These are phyloP conservation scores for Cheilinus undulatus DNA, from an alignment of 2,113 vertebrate genomes.

Conservation along the genomic window DNA sequence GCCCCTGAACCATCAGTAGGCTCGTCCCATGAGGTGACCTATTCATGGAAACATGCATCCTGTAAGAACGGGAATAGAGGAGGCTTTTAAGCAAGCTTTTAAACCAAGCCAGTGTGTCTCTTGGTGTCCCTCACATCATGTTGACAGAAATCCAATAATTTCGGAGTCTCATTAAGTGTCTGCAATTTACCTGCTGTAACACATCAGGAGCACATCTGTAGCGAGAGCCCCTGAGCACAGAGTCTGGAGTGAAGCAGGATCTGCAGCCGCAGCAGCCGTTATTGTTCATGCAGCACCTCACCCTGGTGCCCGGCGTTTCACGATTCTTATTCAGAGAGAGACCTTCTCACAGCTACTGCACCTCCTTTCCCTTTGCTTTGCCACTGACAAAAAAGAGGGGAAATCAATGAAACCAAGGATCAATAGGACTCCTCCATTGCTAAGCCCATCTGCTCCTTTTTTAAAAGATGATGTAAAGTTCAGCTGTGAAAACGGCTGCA, in stretches of 20 bases:
- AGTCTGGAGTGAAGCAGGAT: slow-evolving; percentile 63
- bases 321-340: slow-evolving; percentile 78
- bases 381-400: slow-evolving; percentile 60
- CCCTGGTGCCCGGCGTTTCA: slow-evolving; percentile 63
- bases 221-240: slow-evolving; percentile 59
- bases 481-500: slow-evolving; percentile 64
- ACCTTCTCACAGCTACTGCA: slow-evolving; percentile 63
- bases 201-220: slow-evolving; percentile 70
- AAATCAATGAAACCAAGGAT: slow-evolving; percentile 79
- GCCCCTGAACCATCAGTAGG: background rate
- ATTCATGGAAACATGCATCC: slow-evolving; percentile 49
- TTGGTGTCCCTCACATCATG: slow-evolving; percentile 60
- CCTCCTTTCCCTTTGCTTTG: slow-evolving; percentile 62
- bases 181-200: slow-evolving; percentile 68
- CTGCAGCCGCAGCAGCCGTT: slow-evolving; percentile 58
- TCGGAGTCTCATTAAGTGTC: slow-evolving; percentile 69
- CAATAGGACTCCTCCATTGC: slow-evolving; percentile 70
- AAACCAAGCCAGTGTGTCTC: slow-evolving; percentile 66
- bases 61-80: slow-evolving; percentile 55
- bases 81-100: slow-evolving; percentile 77
- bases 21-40: slow-evolving; percentile 26
- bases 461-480: slow-evolving; percentile 75
- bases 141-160: slow-evolving; percentile 75
- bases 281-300: slow-evolving; percentile 80
- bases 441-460: slow-evolving; percentile 64